phyloP scores from a whole-genome alignment of 2,113 vertebrate genomes.

The Python bivittatus region DNA sequence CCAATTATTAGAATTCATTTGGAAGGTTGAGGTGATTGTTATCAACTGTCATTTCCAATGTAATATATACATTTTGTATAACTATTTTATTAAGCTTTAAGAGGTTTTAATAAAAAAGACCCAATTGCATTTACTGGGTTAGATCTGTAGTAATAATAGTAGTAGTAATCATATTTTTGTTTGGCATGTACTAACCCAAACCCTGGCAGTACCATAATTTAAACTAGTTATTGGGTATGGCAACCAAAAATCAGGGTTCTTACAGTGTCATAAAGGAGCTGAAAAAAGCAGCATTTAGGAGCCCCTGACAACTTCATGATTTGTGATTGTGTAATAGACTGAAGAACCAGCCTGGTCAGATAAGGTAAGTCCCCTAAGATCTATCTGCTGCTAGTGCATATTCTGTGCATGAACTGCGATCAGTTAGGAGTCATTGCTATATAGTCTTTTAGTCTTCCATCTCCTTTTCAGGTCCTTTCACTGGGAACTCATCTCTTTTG shows the following conservation, averaged over 20 bases:
- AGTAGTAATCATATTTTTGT: background rate
- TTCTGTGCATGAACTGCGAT: background rate
- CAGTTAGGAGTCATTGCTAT: background rate
- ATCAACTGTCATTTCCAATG: background rate
- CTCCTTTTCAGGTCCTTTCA: background rate
- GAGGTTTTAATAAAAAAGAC: background rate
- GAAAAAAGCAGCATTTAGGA: background rate
- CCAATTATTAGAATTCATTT: slow-evolving; percentile 24
- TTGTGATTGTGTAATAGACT: background rate
- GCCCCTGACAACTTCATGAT: background rate
- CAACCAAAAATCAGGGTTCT: background rate
- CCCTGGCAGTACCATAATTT: background rate
- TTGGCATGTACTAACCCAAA: background rate
- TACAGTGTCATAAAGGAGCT: background rate
- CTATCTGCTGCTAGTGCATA: background rate
- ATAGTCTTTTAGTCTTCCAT: background rate
- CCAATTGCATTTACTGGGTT: background rate
- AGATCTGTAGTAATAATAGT: background rate
- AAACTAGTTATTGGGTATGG: background rate
- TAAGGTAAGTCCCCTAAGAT: background rate
- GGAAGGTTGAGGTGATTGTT: background rate
- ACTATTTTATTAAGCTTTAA: background rate
- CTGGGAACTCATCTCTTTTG: background rate
- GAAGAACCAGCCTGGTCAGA: background rate
- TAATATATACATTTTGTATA: slow-evolving; percentile 15